Conservation (phyloP, 2,113 vertebrate species). For the Nibea albiflora region DNA sequence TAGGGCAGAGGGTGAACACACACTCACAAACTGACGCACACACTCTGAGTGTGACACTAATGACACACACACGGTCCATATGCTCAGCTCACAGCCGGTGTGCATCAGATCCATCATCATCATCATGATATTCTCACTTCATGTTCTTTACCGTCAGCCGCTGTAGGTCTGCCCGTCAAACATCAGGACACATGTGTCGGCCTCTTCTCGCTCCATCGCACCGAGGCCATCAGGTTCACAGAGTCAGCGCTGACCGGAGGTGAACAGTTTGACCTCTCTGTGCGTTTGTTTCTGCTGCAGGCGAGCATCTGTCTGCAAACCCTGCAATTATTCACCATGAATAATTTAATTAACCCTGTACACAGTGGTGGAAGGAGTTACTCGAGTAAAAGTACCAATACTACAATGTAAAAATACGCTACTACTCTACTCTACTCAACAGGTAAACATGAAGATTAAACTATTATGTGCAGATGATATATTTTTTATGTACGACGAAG, state of each 20-base stretch:
- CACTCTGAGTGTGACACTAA: constrained; percentile 23
- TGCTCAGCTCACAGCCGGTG: constrained; percentile 5
- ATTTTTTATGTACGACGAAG: no score
- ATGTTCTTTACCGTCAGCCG: neutral
- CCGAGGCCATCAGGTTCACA: neutral
- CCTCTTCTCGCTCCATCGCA: neutral
- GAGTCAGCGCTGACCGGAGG: constrained; percentile 17
- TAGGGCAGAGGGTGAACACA: constrained; percentile 75
- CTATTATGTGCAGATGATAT: no score
- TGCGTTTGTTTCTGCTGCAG: constrained; percentile 14
- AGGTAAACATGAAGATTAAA: no score
- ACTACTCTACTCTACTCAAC: no score
- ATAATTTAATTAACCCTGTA: neutral
- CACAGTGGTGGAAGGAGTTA: neutral
- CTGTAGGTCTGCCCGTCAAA: neutral
- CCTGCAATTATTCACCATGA: neutral
- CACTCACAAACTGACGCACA: constrained; percentile 19
- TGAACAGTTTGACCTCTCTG: neutral
- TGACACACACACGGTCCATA: constrained; percentile 23
- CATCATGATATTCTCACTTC: neutral
- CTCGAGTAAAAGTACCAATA: neutral
- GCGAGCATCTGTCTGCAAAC: constrained; percentile 18
- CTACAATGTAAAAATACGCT: neutral
- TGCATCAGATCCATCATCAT: neutral
- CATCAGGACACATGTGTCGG: constrained; percentile 40